phyloP scores from a whole-genome alignment of 2,113 vertebrate species.

The Bombycilla garrulus region DNA sequence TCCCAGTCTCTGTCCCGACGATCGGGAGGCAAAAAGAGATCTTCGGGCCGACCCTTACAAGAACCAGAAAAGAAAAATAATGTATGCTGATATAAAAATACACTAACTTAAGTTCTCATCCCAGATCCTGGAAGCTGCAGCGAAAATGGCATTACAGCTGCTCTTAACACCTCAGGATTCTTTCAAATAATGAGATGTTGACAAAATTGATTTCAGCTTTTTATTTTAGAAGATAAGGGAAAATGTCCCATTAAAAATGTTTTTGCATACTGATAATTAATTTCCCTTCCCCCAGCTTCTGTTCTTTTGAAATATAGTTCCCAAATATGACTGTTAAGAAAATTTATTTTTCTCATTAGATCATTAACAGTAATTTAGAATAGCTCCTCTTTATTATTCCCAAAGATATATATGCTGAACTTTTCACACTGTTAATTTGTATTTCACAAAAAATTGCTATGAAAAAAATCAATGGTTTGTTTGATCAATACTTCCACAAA shows the following conservation, averaged over 20 bases:
- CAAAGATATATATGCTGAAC: not conserved
- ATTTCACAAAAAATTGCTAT: not conserved
- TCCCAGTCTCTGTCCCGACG: too few species aligned
- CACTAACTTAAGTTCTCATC: not conserved
- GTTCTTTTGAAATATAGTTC: not conserved
- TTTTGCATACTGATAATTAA: not conserved
- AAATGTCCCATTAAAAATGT: not conserved
- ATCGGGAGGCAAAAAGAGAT: too few species aligned
- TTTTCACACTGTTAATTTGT: slow-evolving; percentile 29
- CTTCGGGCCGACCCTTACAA: too few species aligned
- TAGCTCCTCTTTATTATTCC: not conserved
- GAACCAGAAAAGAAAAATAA: not conserved
- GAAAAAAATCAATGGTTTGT: not conserved
- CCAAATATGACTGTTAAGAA: not conserved
- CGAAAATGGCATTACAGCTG: not conserved
- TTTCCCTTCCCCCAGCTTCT: not conserved
- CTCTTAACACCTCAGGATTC: not conserved
- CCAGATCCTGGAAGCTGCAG: not conserved
- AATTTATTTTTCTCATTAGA: not conserved
- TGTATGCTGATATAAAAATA: not conserved
- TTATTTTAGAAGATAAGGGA: not conserved
- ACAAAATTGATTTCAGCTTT: not conserved
- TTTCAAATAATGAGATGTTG: not conserved
- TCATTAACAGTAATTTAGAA: not conserved
- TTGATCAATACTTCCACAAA: not conserved